Evolutionary conservation across 2,888 invertebrate genomes (phyloP).

Genomic region (Glomeris marginata): DNA sequence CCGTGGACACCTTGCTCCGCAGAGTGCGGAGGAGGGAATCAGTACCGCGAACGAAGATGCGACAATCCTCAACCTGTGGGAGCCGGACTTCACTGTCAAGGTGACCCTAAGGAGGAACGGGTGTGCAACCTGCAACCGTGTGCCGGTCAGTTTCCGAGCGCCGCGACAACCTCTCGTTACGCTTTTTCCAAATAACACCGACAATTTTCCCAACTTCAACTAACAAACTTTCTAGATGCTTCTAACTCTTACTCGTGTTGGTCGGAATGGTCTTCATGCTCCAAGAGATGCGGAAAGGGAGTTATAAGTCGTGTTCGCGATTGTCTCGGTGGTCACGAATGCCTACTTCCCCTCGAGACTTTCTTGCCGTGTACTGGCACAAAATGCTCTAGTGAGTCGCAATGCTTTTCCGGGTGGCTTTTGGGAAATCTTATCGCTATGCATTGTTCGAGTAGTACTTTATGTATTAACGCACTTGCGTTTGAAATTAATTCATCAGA

Average conservation of each 20-base stretch:
- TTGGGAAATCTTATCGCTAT: too few relatives aligned
- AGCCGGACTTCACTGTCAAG: constrained; percentile 34
- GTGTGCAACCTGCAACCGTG: constrained; percentile 62
- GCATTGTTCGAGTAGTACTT: too few relatives aligned
- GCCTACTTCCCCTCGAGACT: constrained; percentile 23
- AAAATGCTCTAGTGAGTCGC: constrained; percentile 4
- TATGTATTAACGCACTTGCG: constrained; percentile 9
- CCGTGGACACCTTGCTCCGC: constrained; percentile 50
- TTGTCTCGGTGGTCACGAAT: constrained; percentile 35
- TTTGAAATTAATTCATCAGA: background rate
- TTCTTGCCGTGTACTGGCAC: constrained; percentile 4
- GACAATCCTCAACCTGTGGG: constrained; percentile 27
- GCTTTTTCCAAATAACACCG: constrained; percentile 2
- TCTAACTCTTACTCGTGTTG: constrained; percentile 42
- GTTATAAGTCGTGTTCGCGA: constrained; percentile 48
- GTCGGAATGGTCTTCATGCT: constrained; percentile 70
- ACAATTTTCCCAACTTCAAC: constrained; percentile 12
- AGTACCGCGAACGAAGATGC: constrained; percentile 40
- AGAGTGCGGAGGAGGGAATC: constrained; percentile 53
- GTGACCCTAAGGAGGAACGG: constrained; percentile 44
- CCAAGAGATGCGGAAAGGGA: constrained; percentile 56
- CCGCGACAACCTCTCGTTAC: too few relatives aligned
- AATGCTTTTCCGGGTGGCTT: constrained; percentile 1
- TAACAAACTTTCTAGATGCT: constrained; percentile 35
- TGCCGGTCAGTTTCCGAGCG: constrained; percentile 35